Evolutionary conservation across 1,140 invertebrate genomes (phyloP).

Genomic region (Panagrolaimus sp.): DNA sequence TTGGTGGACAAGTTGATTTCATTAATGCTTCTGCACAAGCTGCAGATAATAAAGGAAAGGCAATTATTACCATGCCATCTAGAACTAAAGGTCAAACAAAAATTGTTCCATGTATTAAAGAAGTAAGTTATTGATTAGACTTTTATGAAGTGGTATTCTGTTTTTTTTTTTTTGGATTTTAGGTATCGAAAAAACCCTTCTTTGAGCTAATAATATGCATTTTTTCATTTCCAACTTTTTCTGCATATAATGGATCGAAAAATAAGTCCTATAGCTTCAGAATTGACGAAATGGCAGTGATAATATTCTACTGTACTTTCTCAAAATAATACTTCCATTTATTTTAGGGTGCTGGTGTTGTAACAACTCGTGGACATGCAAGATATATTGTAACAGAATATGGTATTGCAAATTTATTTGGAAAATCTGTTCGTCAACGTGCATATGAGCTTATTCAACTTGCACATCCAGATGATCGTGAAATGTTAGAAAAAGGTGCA

Average conservation of each 20-base stretch:
- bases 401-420: conserved; percentile 82
- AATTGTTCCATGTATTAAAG: conserved; percentile 77
- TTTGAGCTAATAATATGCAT: too few relatives aligned
- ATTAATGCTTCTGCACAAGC: conserved; percentile 82
- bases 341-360: conserved; percentile 77
- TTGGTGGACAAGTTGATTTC: conserved; percentile 67
- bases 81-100: conserved; percentile 79
- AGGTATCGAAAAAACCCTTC: too few relatives aligned
- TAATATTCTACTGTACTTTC: background rate
- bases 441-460: conserved; percentile 82
- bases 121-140: conserved; percentile 68
- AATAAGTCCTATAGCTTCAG: too few relatives aligned
- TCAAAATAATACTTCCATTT: background rate
- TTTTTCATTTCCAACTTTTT: too few relatives aligned
- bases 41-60: conserved; percentile 79
- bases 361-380: conserved; percentile 81
- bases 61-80: conserved; percentile 85
- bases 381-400: conserved; percentile 84
- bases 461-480: conserved; percentile 80
- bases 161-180: too few relatives aligned
- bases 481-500: conserved; percentile 76
- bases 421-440: conserved; percentile 77
- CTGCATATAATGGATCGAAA: too few relatives aligned
- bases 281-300: too few relatives aligned
- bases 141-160: too few relatives aligned